Percentiles rank a stretch among this genome's conserved stretches.
phyloP scores from a whole-genome alignment of 2,888 invertebrate genomes.

The Leptopilina drosophilae region DNA sequence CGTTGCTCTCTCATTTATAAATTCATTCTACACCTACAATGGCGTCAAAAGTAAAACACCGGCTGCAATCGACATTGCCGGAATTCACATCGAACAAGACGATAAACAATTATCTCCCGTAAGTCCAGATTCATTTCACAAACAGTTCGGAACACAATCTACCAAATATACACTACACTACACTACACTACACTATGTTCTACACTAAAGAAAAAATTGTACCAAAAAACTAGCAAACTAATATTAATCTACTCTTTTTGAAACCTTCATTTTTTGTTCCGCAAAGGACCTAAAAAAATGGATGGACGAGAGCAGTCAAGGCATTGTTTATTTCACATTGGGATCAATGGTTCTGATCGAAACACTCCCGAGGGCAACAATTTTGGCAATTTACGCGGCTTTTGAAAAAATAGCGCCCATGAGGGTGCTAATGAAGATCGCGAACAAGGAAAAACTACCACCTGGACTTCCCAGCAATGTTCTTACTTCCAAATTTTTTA shows the following conservation, averaged over 20 bases:
- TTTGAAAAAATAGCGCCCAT: slow-evolving; percentile 63
- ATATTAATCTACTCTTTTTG: no score
- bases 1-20: slow-evolving; percentile 71
- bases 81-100: slow-evolving; percentile 55
- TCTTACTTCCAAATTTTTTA: slow-evolving; percentile 60
- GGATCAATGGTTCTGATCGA: slow-evolving; percentile 66
- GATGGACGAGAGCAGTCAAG: slow-evolving; percentile 63
- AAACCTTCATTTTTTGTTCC: background rate
- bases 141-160: slow-evolving; percentile 36
- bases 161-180: no score
- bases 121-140: background rate
- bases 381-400: slow-evolving; percentile 58
- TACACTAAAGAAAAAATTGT: no score
- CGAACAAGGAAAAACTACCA: slow-evolving; percentile 54
- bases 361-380: slow-evolving; percentile 58
- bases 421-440: slow-evolving; percentile 63
- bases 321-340: slow-evolving; percentile 66
- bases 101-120: background rate
- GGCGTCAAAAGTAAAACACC: slow-evolving; percentile 52
- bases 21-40: slow-evolving; percentile 51
- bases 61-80: slow-evolving; percentile 54
- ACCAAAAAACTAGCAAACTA: no score
- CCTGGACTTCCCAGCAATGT: slow-evolving; percentile 64
- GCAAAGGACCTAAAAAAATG: slow-evolving; percentile 63
- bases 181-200: no score